phyloP scores from a whole-genome alignment of 1,140 invertebrate species.

The Neocloeon triangulifer region DNA sequence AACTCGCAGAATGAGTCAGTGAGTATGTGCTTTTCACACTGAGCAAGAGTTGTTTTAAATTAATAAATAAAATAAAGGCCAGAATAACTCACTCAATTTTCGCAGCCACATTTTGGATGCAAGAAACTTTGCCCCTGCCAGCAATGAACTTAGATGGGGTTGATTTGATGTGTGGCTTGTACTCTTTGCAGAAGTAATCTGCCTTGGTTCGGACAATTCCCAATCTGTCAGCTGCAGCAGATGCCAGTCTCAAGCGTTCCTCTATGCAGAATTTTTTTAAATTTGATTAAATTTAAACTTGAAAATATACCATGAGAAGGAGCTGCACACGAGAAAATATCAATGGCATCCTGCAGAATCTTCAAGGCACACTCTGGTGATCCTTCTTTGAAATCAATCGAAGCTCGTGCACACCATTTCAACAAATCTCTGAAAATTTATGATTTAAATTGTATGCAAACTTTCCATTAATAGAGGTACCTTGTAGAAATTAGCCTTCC shows the following conservation, averaged over 20 bases:
- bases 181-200: constrained; percentile 50
- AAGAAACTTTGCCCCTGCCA: constrained; percentile 27
- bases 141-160: constrained; percentile 21
- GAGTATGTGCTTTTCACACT: constrained; percentile 37
- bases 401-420: constrained; percentile 70
- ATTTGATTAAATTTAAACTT: neutral
- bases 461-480: constrained; percentile 1
- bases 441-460: constrained; percentile 1
- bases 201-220: constrained; percentile 65
- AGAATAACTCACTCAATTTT: neutral
- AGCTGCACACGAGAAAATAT: constrained; percentile 76
- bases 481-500: constrained; percentile 42
- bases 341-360: constrained; percentile 73
- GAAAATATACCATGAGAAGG: constrained; percentile 2
- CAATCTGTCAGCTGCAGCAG: constrained; percentile 51
- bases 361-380: constrained; percentile 48
- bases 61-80: neutral
- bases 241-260: constrained; percentile 35
- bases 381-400: constrained; percentile 46
- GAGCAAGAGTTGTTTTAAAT: neutral
- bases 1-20: constrained; percentile 52
- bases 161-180: constrained; percentile 52
- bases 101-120: constrained; percentile 10
- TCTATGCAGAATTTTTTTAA: constrained; percentile 7
- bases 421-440: constrained; percentile 50